Base-by-base conservation (phyloP, 2,113 vertebrate genomes). In the Pogonocichla stellata region DNA sequence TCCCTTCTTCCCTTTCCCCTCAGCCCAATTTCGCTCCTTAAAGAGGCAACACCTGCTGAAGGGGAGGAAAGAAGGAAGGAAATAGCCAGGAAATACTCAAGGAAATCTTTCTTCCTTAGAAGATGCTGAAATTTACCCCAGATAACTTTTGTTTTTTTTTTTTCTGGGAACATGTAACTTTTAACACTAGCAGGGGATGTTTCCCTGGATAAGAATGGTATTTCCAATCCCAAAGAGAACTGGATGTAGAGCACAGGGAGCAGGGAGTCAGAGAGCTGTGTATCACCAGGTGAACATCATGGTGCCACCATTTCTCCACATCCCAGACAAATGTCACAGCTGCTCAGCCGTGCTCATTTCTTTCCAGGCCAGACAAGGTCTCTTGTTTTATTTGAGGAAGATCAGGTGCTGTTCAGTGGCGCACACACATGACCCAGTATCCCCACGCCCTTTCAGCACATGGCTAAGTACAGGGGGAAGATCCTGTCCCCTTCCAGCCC, bases 281-380 rank as follows among this genome's bases (percentile, higher is more conserved):
- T 25, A 28, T 51, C 42, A 65, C 62, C 73, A n/a, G 31, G 4
- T 1, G 2, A 9, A 34, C 25, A 34, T 25, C 67, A 19, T 5
- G 0, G 0, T 6, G 6, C 15, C 48, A 64, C 45, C 7, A 2
- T 42, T 81, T 80, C 36, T 64, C 73, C 72, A 42, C 16, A 54
- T 19, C 26, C 50, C 29, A 45, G 18, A 25, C 8, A 50, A 91
- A 81, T 24, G 57, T 28, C 64, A 22, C 34, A 34, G 23, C 10
- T 24, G 12, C 64, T 19, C 34, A 34, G 23, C 10, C 22, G 12
- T 10, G 18, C 12, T 19, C 53, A 56, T 74, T 74, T 42, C 42
- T 36, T 66, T 28, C 58, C 64, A 57, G 67, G 40, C 43, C 62
- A 82, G 25, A 72, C 70, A 90, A 65, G 34, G 45, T 45, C 38